Base-by-base conservation (phyloP, 2,888 invertebrate species). In the Dryomyza anilis region DNA sequence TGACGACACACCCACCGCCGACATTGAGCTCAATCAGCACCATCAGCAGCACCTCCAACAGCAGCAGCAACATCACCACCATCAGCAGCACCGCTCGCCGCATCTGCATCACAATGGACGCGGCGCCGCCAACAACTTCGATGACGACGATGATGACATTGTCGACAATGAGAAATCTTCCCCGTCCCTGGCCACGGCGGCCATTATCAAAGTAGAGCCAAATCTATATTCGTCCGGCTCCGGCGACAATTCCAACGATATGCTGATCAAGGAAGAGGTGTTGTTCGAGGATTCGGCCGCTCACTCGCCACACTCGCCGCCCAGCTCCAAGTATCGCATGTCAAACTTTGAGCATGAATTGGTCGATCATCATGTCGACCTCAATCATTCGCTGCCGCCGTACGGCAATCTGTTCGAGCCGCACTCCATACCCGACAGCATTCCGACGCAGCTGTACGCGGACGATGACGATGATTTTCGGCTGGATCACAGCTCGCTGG, bases 381-480 rank as follows among this genome's bases (percentile, higher is more conserved):
- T 82, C 55, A 78, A 79, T 68, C 79, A 81, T 67, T 80, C 81
- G 69, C 69, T 82, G 69, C 81, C 81, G 64, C 80, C 80, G 45
- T 82, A 82, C 67, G 81, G 82, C 8, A 83, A 82, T 74, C 75
- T 82, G 1, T 81, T 82, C 67, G 83, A 83, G 64, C 78, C 81
- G 61, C 81, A 81, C 65, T 81, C 83, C 63, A 81, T 82, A 74
- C 81, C 81, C 63, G 82, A 82, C 59, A 80, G 76, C 73, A 81
- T 82, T 74, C 81, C 82, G 67, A 78, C 79, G 39, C 81, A 81
- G 67, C 69, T 81, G 58, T 81, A 83, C 74, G 78, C 80, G 21
- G 80, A 82, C 58, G 81, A 81, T 52, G 81, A 82, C 66, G 81
- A 82, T 72, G 82, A 82, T 64, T 82, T 82, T 65, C 82, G 81